A percentile compares a stretch with the other conserved stretches of the same genome.
phyloP scores from a whole-genome alignment of 1,140 invertebrate species.

The Ips nitidus region DNA sequence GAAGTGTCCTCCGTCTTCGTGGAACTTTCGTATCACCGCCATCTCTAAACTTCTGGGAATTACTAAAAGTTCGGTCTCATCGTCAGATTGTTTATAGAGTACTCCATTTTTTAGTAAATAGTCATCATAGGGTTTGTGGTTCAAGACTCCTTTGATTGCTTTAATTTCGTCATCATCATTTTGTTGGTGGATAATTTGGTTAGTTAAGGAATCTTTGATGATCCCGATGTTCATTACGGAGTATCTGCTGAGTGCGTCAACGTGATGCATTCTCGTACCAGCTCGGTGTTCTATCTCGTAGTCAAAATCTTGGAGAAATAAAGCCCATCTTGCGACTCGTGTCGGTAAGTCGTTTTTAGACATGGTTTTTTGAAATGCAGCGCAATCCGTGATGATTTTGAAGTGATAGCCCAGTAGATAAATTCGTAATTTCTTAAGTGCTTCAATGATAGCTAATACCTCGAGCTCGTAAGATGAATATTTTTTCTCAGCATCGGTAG shows the following conservation, averaged over 20 bases:
- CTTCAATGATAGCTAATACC: constrained; percentile 55
- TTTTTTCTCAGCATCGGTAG: constrained; percentile 10
- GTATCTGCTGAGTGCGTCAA: not conserved
- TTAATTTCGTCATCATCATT: not conserved
- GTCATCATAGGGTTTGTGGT: not conserved
- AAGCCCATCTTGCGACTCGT: not conserved
- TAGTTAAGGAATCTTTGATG: not conserved
- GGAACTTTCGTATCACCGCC: not conserved
- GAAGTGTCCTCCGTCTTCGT: not conserved
- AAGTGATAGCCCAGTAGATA: constrained; percentile 55
- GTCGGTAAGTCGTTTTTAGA: not conserved
- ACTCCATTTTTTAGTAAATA: constrained; percentile 1
- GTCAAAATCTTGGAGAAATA: constrained; percentile 18
- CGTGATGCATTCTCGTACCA: no score
- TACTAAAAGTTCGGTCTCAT: not conserved
- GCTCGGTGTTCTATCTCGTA: not conserved
- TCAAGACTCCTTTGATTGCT: not conserved
- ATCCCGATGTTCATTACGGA: not conserved
- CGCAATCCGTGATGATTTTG: constrained; percentile 52
- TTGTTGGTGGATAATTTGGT: not conserved
- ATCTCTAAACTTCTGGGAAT: not conserved
- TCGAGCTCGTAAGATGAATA: constrained; percentile 53
- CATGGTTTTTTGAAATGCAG: constrained; percentile 43
- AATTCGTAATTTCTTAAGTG: constrained; percentile 55
- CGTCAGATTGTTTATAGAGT: not conserved